Percentiles rank a stretch among this genome's conserved stretches.
phyloP scores from a whole-genome alignment of 2,113 vertebrate genomes.

The Perca schrenkii region DNA sequence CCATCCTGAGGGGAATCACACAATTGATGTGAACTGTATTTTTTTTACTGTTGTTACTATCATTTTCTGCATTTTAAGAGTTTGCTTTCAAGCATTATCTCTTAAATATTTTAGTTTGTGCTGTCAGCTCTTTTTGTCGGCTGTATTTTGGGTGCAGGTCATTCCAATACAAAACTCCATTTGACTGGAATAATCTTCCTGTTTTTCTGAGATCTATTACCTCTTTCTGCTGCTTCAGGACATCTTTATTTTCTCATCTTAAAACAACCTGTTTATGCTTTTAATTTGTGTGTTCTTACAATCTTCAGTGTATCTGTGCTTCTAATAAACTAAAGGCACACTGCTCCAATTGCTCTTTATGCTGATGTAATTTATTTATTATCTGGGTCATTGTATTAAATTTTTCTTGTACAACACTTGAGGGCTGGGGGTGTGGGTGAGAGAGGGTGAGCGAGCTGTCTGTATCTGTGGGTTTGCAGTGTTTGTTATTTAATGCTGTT shows the following conservation, averaged over 20 bases:
- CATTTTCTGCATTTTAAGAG: not conserved
- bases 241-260: too few relatives aligned
- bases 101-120: not conserved
- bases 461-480: not conserved
- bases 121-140: not conserved
- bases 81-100: not conserved
- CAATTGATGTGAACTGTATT: not conserved
- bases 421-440: not conserved
- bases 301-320: too few relatives aligned
- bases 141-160: not conserved
- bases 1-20: conserved; percentile 46
- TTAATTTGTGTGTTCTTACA: too few relatives aligned
- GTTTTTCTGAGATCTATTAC: too few relatives aligned
- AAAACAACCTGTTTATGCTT: too few relatives aligned
- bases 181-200: too few relatives aligned
- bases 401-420: not conserved
- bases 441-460: not conserved
- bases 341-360: not conserved
- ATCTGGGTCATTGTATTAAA: not conserved
- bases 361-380: not conserved
- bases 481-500: not conserved
- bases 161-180: too few relatives aligned
- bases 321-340: not conserved
- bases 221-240: too few relatives aligned
- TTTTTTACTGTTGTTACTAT: not conserved